A percentile compares a stretch with the other conserved stretches of the same genome.
Evolutionary conservation across 2,888 invertebrate genomes (phyloP).

Genomic region (Fissipunctia ypsillon): DNA sequence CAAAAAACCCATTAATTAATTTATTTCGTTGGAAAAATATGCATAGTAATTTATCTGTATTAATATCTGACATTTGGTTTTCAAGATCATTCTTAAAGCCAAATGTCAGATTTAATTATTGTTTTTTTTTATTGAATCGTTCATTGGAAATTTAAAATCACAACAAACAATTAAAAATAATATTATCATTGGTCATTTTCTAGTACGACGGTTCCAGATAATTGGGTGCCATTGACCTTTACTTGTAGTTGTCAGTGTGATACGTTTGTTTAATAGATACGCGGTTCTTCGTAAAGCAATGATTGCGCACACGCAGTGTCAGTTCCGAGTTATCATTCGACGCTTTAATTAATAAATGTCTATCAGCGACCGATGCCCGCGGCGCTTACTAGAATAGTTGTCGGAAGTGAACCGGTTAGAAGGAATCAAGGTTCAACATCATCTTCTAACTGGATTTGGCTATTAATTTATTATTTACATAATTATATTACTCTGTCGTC

Average conservation of each 20-base stretch:
- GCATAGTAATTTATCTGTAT: conserved; percentile 18
- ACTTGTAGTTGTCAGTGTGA: conserved; percentile 55
- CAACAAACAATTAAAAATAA: conserved; percentile 10
- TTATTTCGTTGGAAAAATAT: conserved; percentile 37
- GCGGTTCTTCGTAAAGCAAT: conserved; percentile 63
- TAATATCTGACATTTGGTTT: conserved; percentile 27
- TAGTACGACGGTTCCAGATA: conserved; percentile 45
- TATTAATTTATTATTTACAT: background rate
- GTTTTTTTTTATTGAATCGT: no score
- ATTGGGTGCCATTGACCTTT: conserved; percentile 65
- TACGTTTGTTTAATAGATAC: conserved; percentile 62
- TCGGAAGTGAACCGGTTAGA: conserved; percentile 53
- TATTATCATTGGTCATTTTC: conserved; percentile 36
- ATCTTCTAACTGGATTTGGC: conserved; percentile 3
- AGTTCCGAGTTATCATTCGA: conserved; percentile 44
- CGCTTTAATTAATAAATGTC: conserved; percentile 52
- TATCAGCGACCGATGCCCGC: conserved; percentile 39
- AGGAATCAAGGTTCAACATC: conserved; percentile 27
- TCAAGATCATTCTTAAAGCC: no score
- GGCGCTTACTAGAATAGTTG: conserved; percentile 46
- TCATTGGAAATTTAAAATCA: background rate
- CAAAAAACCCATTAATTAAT: conserved; percentile 44
- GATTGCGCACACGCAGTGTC: conserved; percentile 42
- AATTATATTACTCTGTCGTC: background rate
- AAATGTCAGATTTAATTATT: no score